These are phyloP conservation scores for Colletes gigas DNA, from an alignment of 1,140 invertebrate species.

Conservation along the genomic window DNA sequence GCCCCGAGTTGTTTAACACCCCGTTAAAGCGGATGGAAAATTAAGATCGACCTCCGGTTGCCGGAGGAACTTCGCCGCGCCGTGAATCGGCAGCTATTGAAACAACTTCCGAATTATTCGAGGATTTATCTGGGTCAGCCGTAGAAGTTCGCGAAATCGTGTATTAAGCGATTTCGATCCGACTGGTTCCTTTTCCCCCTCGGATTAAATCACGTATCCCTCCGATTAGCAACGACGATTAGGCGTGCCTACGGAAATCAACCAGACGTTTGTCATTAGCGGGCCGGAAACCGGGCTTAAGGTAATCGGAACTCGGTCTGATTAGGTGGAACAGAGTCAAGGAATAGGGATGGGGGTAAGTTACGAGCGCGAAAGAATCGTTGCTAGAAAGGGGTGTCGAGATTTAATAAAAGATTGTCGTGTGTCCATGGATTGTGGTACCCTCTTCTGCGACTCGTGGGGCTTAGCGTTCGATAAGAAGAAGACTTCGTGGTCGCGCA, in stretches of 20 bases:
- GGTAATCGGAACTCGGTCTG: conserved; percentile 66
- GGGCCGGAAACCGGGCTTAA: conserved; percentile 64
- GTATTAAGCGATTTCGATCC: conserved; percentile 14
- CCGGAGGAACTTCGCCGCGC: background rate
- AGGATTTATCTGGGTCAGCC: conserved; percentile 6
- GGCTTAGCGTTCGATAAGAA: conserved; percentile 26
- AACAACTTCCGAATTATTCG: conserved; percentile 20
- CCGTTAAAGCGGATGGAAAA: conserved; percentile 21
- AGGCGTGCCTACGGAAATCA: conserved; percentile 46
- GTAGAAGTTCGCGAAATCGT: background rate
- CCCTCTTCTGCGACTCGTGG: conserved; percentile 27
- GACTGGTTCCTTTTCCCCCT: background rate
- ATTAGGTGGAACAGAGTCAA: conserved; percentile 46
- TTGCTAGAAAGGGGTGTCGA: conserved; percentile 30
- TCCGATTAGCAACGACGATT: background rate
- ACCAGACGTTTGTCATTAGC: conserved; percentile 68
- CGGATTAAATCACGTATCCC: conserved; percentile 19
- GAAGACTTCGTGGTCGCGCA: conserved; percentile 30
- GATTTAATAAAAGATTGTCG: conserved; percentile 73
- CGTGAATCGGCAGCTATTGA: conserved; percentile 16
- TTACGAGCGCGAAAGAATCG: conserved; percentile 13
- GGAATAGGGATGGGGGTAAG: background rate
- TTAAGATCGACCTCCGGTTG: conserved; percentile 3
- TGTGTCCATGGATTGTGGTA: conserved; percentile 10
- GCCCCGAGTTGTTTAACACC: conserved; percentile 3